These are phyloP conservation scores for Dendrolimus kikuchii DNA, from an alignment of 1,140 invertebrate species.

Conservation along the genomic window DNA sequence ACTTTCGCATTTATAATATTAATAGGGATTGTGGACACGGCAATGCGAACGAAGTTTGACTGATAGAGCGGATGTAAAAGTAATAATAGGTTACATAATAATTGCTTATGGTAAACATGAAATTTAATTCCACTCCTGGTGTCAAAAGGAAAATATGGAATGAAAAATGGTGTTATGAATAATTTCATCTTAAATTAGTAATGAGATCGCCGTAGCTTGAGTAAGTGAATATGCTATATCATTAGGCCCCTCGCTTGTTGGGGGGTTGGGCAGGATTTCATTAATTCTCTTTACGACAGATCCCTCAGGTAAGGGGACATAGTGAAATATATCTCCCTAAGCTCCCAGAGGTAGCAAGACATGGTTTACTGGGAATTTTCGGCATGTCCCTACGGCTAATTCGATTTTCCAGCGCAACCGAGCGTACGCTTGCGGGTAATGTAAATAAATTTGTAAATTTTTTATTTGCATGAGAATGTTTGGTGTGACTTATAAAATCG, in stretches of 20 bases:
- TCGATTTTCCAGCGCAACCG: slow-evolving; percentile 11
- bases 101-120: no score
- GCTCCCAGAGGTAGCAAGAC: slow-evolving; percentile 12
- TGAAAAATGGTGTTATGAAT: no score
- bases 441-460: slow-evolving; percentile 8
- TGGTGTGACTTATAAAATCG: not conserved
- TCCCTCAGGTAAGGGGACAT: slow-evolving; percentile 12
- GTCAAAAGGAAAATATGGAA: no score
- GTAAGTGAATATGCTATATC: slow-evolving; percentile 2
- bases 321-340: slow-evolving; percentile 21
- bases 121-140: no score
- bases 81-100: no score
- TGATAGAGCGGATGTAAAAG: no score
- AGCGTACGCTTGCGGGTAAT: not conserved
- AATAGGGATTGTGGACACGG: no score
- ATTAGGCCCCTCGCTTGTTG: slow-evolving; percentile 15
- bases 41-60: no score
- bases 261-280: slow-evolving; percentile 21
- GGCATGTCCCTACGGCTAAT: slow-evolving; percentile 21
- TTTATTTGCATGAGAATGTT: not conserved
- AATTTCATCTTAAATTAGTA: no score
- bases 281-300: slow-evolving; percentile 32
- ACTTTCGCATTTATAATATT: no score
- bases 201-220: no score
- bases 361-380: slow-evolving; percentile 17